These are phyloP conservation scores for Chrysochloris asiatica DNA, from an alignment of 2,113 vertebrate genomes.

Conservation along the genomic window DNA sequence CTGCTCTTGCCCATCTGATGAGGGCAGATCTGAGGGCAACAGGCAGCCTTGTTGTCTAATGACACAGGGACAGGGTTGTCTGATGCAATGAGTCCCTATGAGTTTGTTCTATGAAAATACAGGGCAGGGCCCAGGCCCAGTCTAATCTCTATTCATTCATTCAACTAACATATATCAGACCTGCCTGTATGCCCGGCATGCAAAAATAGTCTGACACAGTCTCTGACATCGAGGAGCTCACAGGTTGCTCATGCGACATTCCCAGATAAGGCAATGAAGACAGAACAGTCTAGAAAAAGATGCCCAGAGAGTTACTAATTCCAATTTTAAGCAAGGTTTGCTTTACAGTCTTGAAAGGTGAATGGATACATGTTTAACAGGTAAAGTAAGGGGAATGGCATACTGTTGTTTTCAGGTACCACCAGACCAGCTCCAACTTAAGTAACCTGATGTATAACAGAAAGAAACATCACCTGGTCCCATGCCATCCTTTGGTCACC, in stretches of 20 bases:
- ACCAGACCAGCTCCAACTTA: not conserved
- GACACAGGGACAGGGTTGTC: no score
- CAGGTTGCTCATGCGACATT: no score
- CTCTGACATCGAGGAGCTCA: not conserved
- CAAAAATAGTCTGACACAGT: not conserved
- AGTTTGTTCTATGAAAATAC: not conserved
- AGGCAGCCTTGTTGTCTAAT: not conserved
- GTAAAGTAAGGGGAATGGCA: not conserved
- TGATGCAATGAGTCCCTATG: rapidly evolving
- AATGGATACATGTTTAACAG: not conserved
- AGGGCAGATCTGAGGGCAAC: not conserved
- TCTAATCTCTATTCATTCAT: not conserved
- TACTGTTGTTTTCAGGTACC: no score
- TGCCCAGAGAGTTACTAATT: not conserved
- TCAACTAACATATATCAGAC: not conserved
- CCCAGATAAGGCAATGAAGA: not conserved
- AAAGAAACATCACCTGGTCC: not conserved
- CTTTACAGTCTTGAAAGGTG: not conserved
- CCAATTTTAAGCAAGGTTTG: not conserved
- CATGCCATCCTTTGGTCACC: no score
- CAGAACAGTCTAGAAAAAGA: not conserved
- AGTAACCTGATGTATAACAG: not conserved
- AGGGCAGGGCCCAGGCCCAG: rapidly evolving
- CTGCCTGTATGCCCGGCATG: not conserved
- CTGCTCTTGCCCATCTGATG: not conserved